Evolutionary conservation across 2,888 invertebrate genomes (phyloP).

Genomic region (Cephus runcator): DNA sequence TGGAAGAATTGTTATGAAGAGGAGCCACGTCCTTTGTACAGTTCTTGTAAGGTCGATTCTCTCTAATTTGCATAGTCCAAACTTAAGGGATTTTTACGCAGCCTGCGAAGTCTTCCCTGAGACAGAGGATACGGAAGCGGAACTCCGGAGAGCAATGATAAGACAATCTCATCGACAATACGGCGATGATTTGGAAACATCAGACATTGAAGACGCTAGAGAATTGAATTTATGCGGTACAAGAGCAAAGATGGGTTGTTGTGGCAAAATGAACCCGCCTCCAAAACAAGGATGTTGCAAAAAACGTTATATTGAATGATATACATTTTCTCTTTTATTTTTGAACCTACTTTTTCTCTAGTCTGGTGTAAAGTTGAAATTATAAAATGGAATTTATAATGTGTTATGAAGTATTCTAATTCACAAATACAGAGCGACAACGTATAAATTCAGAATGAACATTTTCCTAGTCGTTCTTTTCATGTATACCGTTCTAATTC

Average conservation of each 20-base stretch:
- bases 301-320: not conserved
- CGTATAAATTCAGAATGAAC: not conserved
- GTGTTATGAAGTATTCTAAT: not conserved
- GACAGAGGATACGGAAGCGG: not conserved
- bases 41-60: not conserved
- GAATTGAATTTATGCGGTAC: not conserved
- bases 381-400: not conserved
- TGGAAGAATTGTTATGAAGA: slow-evolving; percentile 12
- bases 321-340: not conserved
- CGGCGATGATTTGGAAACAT: not conserved
- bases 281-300: not conserved
- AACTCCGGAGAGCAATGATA: not conserved
- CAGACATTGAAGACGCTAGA: not conserved
- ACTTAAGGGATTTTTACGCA: not conserved
- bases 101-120: not conserved
- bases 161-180: not conserved
- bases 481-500: not conserved
- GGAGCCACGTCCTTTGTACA: not conserved
- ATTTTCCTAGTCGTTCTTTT: not conserved
- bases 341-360: not conserved
- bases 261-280: not conserved
- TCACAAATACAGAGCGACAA: not conserved
- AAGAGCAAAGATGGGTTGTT: not conserved
- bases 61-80: not conserved
- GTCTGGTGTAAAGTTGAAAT: not conserved